Conservation (phyloP, 2,888 invertebrate genomes). For the Vandiemenella viatica region DNA sequence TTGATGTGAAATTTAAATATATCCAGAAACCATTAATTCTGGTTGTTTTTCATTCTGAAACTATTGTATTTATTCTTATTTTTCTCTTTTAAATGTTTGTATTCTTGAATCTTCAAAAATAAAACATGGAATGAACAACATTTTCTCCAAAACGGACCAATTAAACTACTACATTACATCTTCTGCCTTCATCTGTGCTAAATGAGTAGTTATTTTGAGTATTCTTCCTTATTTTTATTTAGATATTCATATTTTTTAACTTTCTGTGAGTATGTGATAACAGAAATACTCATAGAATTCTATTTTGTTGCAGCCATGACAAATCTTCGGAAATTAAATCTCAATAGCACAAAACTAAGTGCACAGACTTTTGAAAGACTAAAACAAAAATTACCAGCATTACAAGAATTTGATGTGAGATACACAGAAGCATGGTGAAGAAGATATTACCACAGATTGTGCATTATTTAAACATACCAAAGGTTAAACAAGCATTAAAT, state of each 20-base stretch:
- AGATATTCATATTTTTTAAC: background rate
- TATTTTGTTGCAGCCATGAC: conserved; percentile 42
- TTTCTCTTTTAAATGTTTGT: too few relatives aligned
- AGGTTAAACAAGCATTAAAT: too few relatives aligned
- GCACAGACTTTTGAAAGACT: conserved; percentile 56
- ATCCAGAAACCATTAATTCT: too few relatives aligned
- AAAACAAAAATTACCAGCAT: conserved; percentile 52
- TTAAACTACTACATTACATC: too few relatives aligned
- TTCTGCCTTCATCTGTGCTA: too few relatives aligned
- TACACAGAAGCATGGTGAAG: conserved; percentile 69
- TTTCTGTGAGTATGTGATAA: background rate
- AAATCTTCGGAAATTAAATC: conserved; percentile 54
- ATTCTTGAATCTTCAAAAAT: too few relatives aligned
- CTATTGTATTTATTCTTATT: too few relatives aligned
- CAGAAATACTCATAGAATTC: background rate
- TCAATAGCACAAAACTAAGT: conserved; percentile 65
- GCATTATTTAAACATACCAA: too few relatives aligned
- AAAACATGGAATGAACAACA: too few relatives aligned
- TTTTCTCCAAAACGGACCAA: too few relatives aligned
- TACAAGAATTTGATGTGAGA: conserved; percentile 64
- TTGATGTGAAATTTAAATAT: too few relatives aligned
- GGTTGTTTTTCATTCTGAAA: too few relatives aligned
- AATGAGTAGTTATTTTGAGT: background rate
- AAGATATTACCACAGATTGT: background rate
- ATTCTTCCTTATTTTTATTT: background rate